These are phyloP conservation scores for Euplexia lucipara DNA, from an alignment of 2,888 invertebrate genomes.

Conservation along the genomic window DNA sequence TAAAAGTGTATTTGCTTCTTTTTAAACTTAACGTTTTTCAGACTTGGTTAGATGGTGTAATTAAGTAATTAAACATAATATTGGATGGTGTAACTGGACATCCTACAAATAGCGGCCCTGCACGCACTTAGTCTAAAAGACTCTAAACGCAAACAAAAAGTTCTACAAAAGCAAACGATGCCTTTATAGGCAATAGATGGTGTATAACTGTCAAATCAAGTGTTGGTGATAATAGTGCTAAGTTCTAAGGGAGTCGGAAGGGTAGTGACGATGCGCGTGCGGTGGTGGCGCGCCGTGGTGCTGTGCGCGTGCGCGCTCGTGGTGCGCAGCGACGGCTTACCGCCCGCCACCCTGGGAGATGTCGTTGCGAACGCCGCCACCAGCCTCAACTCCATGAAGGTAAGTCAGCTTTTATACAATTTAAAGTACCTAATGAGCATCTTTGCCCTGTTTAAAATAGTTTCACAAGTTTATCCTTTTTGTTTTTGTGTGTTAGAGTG, in stretches of 20 bases:
- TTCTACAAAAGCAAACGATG: slow-evolving; percentile 41
- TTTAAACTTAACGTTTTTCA: too few species aligned
- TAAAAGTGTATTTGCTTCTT: too few species aligned
- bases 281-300: slow-evolving; percentile 78
- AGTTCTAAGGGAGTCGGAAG: slow-evolving; percentile 29
- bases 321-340: slow-evolving; percentile 80
- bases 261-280: slow-evolving; percentile 75
- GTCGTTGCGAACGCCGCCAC: slow-evolving; percentile 88
- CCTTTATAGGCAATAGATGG: slow-evolving; percentile 30
- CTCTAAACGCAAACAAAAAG: neutral
- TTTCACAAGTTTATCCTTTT: too few species aligned
- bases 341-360: slow-evolving; percentile 88
- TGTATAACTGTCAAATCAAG: slow-evolving; percentile 39
- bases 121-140: neutral
- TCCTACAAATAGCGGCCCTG: neutral
- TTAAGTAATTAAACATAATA: too few species aligned
- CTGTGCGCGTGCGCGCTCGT: slow-evolving; percentile 79
- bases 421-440: too few species aligned
- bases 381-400: slow-evolving; percentile 89
- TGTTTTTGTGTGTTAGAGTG: neutral
- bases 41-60: too few species aligned
- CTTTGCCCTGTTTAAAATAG: too few species aligned
- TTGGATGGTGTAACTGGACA: slow-evolving; percentile 9
- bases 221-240: slow-evolving; percentile 34
- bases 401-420: slow-evolving; percentile 59